Base-by-base conservation (phyloP, 2,888 invertebrate species). In the Formica aserva region DNA sequence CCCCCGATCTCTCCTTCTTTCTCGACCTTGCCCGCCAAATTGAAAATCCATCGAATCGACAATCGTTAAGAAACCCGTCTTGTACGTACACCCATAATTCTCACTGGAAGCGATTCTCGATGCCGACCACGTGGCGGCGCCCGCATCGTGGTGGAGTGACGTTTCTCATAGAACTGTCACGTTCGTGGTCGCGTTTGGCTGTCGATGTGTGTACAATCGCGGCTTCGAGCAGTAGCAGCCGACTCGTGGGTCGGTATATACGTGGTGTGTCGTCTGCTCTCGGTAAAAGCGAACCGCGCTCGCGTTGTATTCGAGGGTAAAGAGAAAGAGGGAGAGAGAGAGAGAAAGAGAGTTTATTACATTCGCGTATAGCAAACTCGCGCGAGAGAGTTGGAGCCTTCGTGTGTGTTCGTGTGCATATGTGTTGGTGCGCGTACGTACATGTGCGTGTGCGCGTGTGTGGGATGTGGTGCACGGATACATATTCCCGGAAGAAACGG, bases 151-250 rank as follows among this genome's bases (percentile, higher is more conserved):
- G 11, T 1, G 13, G 18, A 26, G 18, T 32, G 62, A 45, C 75
- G 75, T 15, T 18, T 35, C 45, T 66, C 75, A 62, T 32, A 57
- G 15, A n/a, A 13, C 60, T 26, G 57, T 29, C 26, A 38, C 55
- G 69, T 60, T 29, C 69, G 60, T 55, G 66, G 26, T 26, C 9
- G 55, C 13, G 22, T 57, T 15, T 5, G 41, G 26, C 6, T 2
- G 60, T 45, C 22, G 62, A 35, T n/a, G 18, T 35, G 48, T 83
- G 82, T 83, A 80, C 72, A 84, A 89, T 86, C 88, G 78, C 32
- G 86, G 69, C 77, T 80, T n/a, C 80, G 85, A 88, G 89, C 90
- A 91, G 91, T 91, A 90, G 91, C 93, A 93, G 93, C 92, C 92
- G 92, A 93, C 90, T 91, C 91, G 91, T 90, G 89, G 90, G 87